phyloP scores from a whole-genome alignment of 37 sponge, comb jelly and placozoan genomes.

The Bolinopsis microptera region DNA sequence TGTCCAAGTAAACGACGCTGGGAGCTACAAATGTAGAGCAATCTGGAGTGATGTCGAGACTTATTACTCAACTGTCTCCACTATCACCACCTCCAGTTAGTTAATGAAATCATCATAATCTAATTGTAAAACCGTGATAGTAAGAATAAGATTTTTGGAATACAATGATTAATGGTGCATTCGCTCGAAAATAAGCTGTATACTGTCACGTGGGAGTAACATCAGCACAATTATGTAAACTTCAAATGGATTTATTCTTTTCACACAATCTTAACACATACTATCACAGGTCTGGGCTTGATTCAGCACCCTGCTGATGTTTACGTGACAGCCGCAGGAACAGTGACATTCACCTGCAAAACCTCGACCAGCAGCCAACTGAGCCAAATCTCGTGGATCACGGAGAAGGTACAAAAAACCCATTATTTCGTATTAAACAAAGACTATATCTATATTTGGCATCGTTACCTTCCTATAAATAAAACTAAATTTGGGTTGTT shows the following conservation, averaged over 20 bases:
- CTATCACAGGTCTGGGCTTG: not conserved
- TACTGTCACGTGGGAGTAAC: too few relatives aligned
- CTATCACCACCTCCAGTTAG: not conserved
- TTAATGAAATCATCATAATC: too few relatives aligned
- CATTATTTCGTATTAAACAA: too few relatives aligned
- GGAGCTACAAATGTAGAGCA: not conserved
- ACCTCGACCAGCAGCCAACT: not conserved
- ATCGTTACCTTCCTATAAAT: too few relatives aligned
- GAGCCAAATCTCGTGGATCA: not conserved
- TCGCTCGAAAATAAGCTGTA: too few relatives aligned
- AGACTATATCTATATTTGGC: too few relatives aligned
- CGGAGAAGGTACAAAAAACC: not conserved
- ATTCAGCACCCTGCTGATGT: not conserved
- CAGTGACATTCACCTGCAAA: not conserved
- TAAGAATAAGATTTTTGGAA: too few relatives aligned
- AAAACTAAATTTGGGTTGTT: too few relatives aligned
- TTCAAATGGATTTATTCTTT: too few relatives aligned
- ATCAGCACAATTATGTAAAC: too few relatives aligned
- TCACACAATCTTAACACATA: not conserved
- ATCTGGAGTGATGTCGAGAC: not conserved
- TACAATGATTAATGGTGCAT: too few relatives aligned
- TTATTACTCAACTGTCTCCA: not conserved
- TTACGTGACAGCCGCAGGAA: not conserved
- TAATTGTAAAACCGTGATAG: too few relatives aligned
- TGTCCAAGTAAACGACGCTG: not conserved